Evolutionary conservation across 2,888 invertebrate genomes (phyloP), one percentile per base, ranked within the genome.

Genomic region (Cheilosia scutellata): DNA sequence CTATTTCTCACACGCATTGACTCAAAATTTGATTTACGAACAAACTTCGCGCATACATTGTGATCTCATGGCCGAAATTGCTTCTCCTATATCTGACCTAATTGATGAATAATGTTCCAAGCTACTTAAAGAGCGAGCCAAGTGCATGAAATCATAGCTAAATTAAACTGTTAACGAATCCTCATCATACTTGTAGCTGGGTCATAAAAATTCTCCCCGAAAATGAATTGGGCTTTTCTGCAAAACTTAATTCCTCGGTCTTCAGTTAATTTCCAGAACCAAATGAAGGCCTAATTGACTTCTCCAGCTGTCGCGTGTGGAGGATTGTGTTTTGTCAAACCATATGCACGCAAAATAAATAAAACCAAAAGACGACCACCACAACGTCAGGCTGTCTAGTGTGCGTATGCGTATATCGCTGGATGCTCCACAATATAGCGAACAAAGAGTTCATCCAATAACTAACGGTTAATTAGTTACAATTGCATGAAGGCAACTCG

Each of bases 401-500:
- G 27, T 51, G 11, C 37, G 9, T 11, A 11, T 6, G 31, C 5
- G 31, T 40, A 4, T 27, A n/a, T 42, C 16, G 7, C 13, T 55
- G 20, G 33, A 55, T 20, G 13, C 49, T 60, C 53, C 72, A 42
- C 58, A 11, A 37, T 37, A 53, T 60, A 82, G 60, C 57, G 62
- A 13, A 58, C 27, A 31, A 72, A 29, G 40, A 82, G 20, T 68
- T 68, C 62, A 70, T 37, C 63, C 75, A 55, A 80, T 75, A 75
- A 76, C 82, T 76, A 82, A 75, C 68, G 70, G 55, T 42, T 82
- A 82, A 82, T 82, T 82, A 82, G 62, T 42, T 55, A 63, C 68
- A 82, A 76, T 82, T 76, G 70, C 75, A 57, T 49, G 16, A 13
- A 31, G 49, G 20, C 31, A 20, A 20, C 5, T 5, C n/a, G 44